Percentiles rank a stretch among this genome's conserved stretches.
phyloP scores from a whole-genome alignment of 2,113 vertebrate species.

The Atrichornis clamosus region DNA sequence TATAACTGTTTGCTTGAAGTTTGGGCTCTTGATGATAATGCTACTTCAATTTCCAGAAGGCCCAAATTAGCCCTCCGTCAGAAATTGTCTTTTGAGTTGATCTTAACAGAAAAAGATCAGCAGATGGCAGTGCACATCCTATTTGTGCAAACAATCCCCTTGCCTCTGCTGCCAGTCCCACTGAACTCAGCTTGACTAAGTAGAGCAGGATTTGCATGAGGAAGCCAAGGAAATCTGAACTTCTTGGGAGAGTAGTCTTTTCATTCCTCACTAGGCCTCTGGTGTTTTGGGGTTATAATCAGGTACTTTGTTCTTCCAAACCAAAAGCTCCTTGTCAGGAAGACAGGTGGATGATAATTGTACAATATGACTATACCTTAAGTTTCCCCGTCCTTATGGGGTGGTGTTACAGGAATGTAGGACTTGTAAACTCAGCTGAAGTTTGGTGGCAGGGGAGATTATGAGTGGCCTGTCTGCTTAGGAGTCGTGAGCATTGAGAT shows the following conservation, averaged over 20 bases:
- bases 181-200: not conserved
- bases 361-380: not conserved
- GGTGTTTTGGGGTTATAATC: no score
- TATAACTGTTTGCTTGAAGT: not conserved
- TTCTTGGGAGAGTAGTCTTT: not conserved
- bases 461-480: not conserved
- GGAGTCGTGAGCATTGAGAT: not conserved
- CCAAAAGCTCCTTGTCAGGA: not conserved
- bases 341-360: not conserved
- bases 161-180: not conserved
- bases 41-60: not conserved
- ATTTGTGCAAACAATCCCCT: not conserved
- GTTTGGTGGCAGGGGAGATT: not conserved
- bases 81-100: not conserved
- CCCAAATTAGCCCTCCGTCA: not conserved
- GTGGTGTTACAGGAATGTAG: accelerated
- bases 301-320: not conserved
- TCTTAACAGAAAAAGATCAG: not conserved
- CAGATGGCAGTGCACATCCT: not conserved
- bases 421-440: not conserved
- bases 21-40: not conserved
- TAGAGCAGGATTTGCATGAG: not conserved
- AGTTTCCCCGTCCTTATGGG: not conserved
- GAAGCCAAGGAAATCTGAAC: not conserved
- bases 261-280: not conserved